Conservation (phyloP, 1,140 invertebrate species). For the Ceratina australensis region DNA sequence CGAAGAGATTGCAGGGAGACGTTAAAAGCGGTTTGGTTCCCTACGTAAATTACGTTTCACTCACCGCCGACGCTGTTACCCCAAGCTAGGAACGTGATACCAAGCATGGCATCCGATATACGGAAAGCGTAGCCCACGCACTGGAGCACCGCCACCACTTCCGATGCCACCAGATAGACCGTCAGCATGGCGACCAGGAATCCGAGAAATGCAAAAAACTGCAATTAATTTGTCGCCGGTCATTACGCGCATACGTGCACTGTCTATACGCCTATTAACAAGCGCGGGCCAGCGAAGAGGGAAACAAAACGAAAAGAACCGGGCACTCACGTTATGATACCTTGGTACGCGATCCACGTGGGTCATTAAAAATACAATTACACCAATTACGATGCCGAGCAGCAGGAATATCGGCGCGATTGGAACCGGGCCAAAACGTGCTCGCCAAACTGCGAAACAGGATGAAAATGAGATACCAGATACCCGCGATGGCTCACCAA, state of each 20-base stretch:
- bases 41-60: conserved; percentile 39
- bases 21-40: too few species aligned
- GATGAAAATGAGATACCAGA: conserved; percentile 52
- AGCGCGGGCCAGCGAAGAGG: not conserved
- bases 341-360: conserved; percentile 62
- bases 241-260: not conserved
- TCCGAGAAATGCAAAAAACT: conserved; percentile 83
- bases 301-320: not conserved
- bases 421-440: conserved; percentile 63
- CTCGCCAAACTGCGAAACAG: conserved; percentile 66
- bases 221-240: conserved; percentile 41
- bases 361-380: conserved; percentile 68
- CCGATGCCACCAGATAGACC: conserved; percentile 85
- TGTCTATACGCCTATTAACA: not conserved
- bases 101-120: conserved; percentile 84
- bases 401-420: conserved; percentile 57
- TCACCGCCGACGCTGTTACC: conserved; percentile 86
- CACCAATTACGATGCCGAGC: conserved; percentile 50
- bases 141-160: conserved; percentile 84
- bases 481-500: conserved; percentile 10
- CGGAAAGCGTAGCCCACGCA: conserved; percentile 82
- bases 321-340: conserved; percentile 72
- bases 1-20: too few species aligned
- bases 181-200: conserved; percentile 84
- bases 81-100: conserved; percentile 86